A percentile compares a stretch with the other conserved stretches of the same genome.
Evolutionary conservation across 2,113 vertebrate genomes (phyloP).

Genomic region (Pomatostomus ruficeps): DNA sequence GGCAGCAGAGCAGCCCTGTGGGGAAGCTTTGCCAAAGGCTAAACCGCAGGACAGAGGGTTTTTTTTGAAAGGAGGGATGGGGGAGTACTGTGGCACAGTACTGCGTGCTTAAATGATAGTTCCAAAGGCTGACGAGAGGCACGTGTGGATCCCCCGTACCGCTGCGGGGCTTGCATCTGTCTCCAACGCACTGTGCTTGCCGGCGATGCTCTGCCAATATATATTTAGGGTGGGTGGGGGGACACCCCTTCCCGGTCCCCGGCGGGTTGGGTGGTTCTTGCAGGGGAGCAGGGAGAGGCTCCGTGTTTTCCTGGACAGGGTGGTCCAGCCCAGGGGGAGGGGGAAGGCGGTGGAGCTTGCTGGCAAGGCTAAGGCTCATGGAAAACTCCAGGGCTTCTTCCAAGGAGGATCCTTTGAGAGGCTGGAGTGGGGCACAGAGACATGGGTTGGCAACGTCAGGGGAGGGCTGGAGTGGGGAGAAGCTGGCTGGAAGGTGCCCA

Average conservation of each 20-base stretch:
- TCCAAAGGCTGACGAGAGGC: neutral
- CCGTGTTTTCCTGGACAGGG: neutral
- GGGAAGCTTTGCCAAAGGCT: neutral
- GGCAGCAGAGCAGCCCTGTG: neutral
- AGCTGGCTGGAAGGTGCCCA: neutral
- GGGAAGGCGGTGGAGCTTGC: neutral
- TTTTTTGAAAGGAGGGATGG: neutral
- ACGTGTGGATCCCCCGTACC: rapidly evolving
- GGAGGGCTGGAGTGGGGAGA: neutral
- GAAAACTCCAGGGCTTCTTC: neutral
- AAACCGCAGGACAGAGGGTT: neutral
- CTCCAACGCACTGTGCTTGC: neutral
- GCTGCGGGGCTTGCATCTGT: neutral
- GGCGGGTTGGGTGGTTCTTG: neutral
- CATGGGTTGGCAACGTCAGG: neutral
- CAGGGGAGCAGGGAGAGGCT: neutral
- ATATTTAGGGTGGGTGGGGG: neutral
- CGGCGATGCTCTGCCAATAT: neutral
- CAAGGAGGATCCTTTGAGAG: neutral
- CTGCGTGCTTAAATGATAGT: neutral
- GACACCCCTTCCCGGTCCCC: neutral
- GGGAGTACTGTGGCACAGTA: neutral
- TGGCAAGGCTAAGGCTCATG: neutral
- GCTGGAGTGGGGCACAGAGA: neutral
- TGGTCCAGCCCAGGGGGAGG: neutral